phyloP scores from a whole-genome alignment of 1,140 invertebrate genomes.

The Papilio polyxenes region DNA sequence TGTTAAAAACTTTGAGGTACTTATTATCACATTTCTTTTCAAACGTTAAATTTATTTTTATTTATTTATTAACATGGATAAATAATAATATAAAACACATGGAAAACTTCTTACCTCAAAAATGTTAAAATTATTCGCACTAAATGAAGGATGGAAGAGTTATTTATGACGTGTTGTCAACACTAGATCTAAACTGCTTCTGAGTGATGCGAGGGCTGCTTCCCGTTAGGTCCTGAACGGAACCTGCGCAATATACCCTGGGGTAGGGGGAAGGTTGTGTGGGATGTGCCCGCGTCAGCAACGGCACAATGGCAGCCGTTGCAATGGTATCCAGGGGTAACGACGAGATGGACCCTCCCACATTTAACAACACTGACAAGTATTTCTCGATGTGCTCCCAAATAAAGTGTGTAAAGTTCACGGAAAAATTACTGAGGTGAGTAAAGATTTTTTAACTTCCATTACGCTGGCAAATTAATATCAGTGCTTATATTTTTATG shows the following conservation, averaged over 20 bases:
- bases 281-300: conserved; percentile 20
- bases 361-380: not conserved
- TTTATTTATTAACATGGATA: not conserved
- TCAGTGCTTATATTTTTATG: not conserved
- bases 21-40: no score
- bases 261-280: conserved; percentile 25
- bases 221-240: conserved; percentile 18
- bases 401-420: not conserved
- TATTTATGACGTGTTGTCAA: conserved; percentile 17
- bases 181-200: not conserved
- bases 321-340: conserved; percentile 17
- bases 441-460: not conserved
- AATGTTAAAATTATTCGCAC: not conserved
- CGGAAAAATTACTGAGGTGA: not conserved
- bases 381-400: not conserved
- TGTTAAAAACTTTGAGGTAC: no score
- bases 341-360: conserved; percentile 15
- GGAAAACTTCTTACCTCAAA: not conserved
- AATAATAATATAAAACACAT: no score
- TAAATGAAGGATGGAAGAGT: not conserved
- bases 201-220: not conserved
- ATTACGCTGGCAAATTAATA: not conserved
- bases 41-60: not conserved
- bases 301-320: conserved; percentile 23
- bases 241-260: conserved; percentile 28